Conservation (phyloP, 2,797 vertebrate species). For the Hyperoplus lanceolatus region DNA sequence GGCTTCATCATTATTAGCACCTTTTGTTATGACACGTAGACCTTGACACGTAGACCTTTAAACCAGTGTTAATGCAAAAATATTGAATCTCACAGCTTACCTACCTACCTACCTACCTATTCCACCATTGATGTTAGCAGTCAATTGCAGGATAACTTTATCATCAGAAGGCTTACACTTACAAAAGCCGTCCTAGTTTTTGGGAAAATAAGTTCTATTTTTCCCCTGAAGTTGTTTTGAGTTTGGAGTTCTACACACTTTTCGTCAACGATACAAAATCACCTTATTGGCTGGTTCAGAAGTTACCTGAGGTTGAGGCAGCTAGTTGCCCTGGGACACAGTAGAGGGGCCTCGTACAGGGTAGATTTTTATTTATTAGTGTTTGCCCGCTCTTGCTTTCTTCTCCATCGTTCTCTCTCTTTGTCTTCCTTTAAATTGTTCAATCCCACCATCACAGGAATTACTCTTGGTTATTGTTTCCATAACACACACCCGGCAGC, state of each 20-base stretch:
- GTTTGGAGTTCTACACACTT: not conserved
- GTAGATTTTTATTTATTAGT: slow-evolving; percentile 29
- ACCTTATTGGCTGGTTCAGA: slow-evolving; percentile 14
- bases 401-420: slow-evolving; percentile 1
- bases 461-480: slow-evolving; percentile 47
- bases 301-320: slow-evolving; percentile 21
- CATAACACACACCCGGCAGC: slow-evolving; percentile 62
- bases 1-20: not conserved
- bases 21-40: not conserved
- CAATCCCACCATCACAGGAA: slow-evolving; percentile 15
- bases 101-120: no score
- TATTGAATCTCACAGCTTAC: not conserved
- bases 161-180: not conserved
- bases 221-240: not conserved
- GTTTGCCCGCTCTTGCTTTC: not conserved
- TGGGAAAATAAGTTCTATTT: not conserved
- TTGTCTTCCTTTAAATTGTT: slow-evolving; percentile 12
- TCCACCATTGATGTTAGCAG: not conserved
- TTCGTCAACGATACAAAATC: slow-evolving; percentile 12
- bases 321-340: slow-evolving; percentile 12
- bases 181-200: not conserved
- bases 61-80: not conserved
- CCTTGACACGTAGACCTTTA: not conserved
- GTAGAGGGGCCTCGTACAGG: slow-evolving; percentile 16
- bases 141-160: no score